Base-by-base conservation (phyloP, 2,113 vertebrate genomes). In the Mus pahari region DNA sequence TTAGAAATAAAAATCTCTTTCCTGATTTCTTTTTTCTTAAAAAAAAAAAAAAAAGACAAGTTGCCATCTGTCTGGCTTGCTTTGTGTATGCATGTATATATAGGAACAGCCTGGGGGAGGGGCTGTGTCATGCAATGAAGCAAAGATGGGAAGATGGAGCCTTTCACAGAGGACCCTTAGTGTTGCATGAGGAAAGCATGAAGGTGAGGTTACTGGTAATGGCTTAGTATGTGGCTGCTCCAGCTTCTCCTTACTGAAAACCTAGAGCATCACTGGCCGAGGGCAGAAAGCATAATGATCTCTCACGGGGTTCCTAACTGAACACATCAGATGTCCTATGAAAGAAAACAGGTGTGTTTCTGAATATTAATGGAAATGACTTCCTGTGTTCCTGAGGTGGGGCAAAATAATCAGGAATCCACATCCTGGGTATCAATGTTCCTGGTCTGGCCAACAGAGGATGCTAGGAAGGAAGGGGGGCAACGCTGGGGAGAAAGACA, bases 1-100 rank as follows among this genome's bases (percentile, higher is more conserved):
- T 50, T 42, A 83, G 79, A 90, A 91, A 96, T 97, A 92, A 96
- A 95, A 96, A 93, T 28, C 60, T 39, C 75, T 95, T 94, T 89
- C 92, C 39, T 73, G 68, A 36, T 83, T 73, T 83, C 74, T 58
- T 94, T 87, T 16, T 2, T 36, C 70, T 79, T 33, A 33, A 94
- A 33, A 68, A 33, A 68, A 96, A 97, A 98, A 98, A 91, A 89
- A 91, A 91, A 92, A 97, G 84, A 48, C 84, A 73, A 83, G 39
- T 20, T 64, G 96, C 89, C 86, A 95, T 73, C 89, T 77, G 91
- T 66, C 91, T 93, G 93, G 91, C 90, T 92, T 48, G 36, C 66
- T 77, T 64, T 53, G 92, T 79, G 94, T 91, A 96, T 50, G 73
- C 68, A 39, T 17, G 86, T 87, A 50, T 39, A 62, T 77, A 82